Conservation (phyloP, 2,888 invertebrate genomes). For the Leucophora obtusa region DNA sequence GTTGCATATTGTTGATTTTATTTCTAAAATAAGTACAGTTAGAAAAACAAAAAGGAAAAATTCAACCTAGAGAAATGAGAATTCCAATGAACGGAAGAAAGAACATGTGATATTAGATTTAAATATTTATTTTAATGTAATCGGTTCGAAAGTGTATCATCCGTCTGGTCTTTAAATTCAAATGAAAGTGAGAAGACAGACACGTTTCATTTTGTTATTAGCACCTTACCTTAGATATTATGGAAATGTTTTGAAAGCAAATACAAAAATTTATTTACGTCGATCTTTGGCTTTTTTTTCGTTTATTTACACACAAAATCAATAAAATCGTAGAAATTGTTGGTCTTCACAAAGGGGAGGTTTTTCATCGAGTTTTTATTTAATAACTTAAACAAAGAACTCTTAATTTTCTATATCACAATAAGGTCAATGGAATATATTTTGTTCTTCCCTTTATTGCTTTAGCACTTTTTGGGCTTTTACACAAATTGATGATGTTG, state of each 20-base stretch:
- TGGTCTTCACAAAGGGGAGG: not conserved
- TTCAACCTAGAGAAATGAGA: conserved; percentile 45
- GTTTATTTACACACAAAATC: not conserved
- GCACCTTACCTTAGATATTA: conserved; percentile 43
- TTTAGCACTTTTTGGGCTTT: not conserved
- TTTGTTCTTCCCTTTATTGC: not conserved
- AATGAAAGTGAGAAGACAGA: conserved; percentile 31
- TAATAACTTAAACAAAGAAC: conserved; percentile 28
- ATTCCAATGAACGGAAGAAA: conserved; percentile 16
- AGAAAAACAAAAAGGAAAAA: conserved; percentile 46
- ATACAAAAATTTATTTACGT: not conserved
- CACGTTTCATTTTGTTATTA: conserved; percentile 6
- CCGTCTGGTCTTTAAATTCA: not conserved
- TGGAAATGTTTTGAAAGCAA: conserved; percentile 20
- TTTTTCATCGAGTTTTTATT: not conserved
- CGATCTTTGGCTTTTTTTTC: conserved; percentile 6
- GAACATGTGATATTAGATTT: conserved; percentile 15
- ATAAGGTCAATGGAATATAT: conserved; percentile 5
- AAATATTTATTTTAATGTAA: not conserved
- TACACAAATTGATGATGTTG: not conserved
- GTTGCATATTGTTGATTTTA: conserved; percentile 80
- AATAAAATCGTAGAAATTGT: not conserved
- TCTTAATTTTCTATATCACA: conserved; percentile 16
- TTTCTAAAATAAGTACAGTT: conserved; percentile 55
- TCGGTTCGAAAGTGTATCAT: not conserved